phyloP scores from a whole-genome alignment of 2,113 vertebrate genomes.

The Poeciliopsis retropinna region DNA sequence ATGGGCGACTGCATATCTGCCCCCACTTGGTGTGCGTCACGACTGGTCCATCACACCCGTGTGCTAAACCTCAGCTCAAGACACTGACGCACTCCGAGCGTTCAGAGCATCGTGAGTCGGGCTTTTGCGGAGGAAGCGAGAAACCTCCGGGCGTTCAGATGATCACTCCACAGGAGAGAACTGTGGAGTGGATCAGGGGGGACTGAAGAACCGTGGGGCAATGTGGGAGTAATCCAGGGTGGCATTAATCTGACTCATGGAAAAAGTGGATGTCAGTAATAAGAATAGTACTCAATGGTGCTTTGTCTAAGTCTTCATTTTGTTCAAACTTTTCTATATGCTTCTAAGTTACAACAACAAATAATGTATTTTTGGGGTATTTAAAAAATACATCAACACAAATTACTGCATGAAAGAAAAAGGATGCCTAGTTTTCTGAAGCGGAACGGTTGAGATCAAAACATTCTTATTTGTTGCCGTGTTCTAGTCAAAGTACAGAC shows the following conservation, averaged over 20 bases:
- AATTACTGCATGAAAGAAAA: too few relatives aligned
- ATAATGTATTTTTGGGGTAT: too few relatives aligned
- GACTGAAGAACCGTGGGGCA: slow-evolving; percentile 13
- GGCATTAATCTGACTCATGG: slow-evolving; percentile 29
- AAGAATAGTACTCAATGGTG: not conserved
- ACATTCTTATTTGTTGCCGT: too few relatives aligned
- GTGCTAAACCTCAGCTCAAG: slow-evolving; percentile 62
- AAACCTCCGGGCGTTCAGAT: slow-evolving; percentile 17
- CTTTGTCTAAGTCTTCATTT: too few relatives aligned
- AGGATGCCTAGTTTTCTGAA: too few relatives aligned
- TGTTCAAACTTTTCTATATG: too few relatives aligned
- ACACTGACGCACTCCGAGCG: slow-evolving; percentile 57
- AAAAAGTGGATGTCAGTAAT: not conserved
- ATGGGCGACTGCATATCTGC: slow-evolving; percentile 23
- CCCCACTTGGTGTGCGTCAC: slow-evolving; percentile 37
- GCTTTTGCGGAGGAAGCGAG: slow-evolving; percentile 36
- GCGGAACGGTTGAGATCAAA: too few relatives aligned
- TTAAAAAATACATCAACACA: not conserved
- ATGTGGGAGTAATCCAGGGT: slow-evolving; percentile 10
- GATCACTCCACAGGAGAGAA: slow-evolving; percentile 39
- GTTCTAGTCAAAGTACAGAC: too few relatives aligned
- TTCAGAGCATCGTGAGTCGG: slow-evolving; percentile 1
- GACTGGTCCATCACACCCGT: slow-evolving; percentile 45
- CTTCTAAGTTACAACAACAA: too few relatives aligned
- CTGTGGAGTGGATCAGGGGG: slow-evolving; percentile 12